Conservation (phyloP, 2,888 invertebrate species). For the Aquatica leii region DNA sequence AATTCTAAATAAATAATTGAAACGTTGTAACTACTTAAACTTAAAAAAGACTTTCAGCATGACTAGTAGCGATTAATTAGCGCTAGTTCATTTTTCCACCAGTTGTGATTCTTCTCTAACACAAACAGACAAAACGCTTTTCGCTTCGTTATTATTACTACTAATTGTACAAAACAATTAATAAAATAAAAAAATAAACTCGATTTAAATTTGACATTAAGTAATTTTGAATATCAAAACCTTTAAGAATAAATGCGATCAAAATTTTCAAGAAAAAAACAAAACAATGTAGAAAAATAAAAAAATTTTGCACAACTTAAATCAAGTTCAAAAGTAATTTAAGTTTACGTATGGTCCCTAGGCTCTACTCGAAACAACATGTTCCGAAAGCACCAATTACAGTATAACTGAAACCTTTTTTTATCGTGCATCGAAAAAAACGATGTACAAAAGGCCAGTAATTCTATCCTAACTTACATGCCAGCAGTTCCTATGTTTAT, state of each 20-base stretch:
- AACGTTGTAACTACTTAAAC: conserved; percentile 28
- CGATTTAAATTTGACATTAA: conserved; percentile 1
- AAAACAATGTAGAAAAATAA: neutral
- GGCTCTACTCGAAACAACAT: conserved; percentile 38
- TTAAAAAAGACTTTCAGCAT: conserved; percentile 38
- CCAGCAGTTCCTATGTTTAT: conserved; percentile 25
- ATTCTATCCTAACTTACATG: conserved; percentile 27
- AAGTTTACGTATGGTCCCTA: conserved; percentile 44
- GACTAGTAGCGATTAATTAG: conserved; percentile 40
- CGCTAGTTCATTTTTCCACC: conserved; percentile 22
- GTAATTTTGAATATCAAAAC: neutral
- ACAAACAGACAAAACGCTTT: conserved; percentile 2
- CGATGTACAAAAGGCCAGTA: conserved; percentile 29
- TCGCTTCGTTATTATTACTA: conserved; percentile 21
- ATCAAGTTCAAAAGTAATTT: conserved; percentile 33
- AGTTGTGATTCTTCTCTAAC: no score
- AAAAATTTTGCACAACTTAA: conserved; percentile 16
- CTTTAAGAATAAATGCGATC: neutral
- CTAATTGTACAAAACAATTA: conserved; percentile 28
- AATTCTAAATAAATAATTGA: conserved; percentile 23
- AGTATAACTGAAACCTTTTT: conserved; percentile 38
- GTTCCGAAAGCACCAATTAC: conserved; percentile 42
- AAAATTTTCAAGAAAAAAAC: neutral
- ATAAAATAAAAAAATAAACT: conserved; percentile 29
- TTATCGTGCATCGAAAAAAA: conserved; percentile 22